Evolutionary conservation across 2,113 vertebrate species (phyloP), one percentile per base, ranked within the genome.

Genomic region (Zosterops lateralis): DNA sequence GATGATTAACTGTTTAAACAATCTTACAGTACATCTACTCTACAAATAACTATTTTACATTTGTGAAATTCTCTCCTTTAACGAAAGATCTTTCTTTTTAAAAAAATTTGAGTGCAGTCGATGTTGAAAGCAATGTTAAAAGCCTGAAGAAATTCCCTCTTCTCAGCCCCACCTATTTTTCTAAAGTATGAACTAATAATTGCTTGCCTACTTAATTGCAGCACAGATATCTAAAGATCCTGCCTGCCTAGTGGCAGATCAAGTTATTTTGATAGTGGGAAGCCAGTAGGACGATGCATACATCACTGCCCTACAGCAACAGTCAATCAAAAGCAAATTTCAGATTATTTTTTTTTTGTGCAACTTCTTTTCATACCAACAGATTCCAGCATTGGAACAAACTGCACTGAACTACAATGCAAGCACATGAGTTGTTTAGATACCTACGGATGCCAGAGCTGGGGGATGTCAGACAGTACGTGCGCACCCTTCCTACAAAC

Each of bases 391-490:
- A 9, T 48, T 25, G 12, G 50, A 79, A 60, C 44, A 66, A 38
- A 38, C 67, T 6, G 25, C 21, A 62, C 18, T 91, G 53, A 91
- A 45, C 54, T 77, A 96, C 76, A 13, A 98, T 99, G 99, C 98
- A 99, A 97, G 98, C 98, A 90, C 98, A 99, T 77, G 99, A 99
- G 87, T 91, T 99, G 96, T 98, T 99, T 60, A 98, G 97, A 83
- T 98, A 98, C 91, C 98, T 99, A 67, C 98, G 99, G 65, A 97
- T 99, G 79, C 99, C 99, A 22, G 99, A 99, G 88, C 97, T 99
- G 34, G 98, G 97, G 31, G 99, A 99, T 26, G 87, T 99, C 73
- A 98, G 98, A 7, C 99, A 99, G 89, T 99, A 99, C 14, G 81
- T 99, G 40, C 98, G 98, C 16, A 97, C 97, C 36, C 97, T 99